Conservation (phyloP, 1,140 invertebrate species). For the Cotesia glomerata region DNA sequence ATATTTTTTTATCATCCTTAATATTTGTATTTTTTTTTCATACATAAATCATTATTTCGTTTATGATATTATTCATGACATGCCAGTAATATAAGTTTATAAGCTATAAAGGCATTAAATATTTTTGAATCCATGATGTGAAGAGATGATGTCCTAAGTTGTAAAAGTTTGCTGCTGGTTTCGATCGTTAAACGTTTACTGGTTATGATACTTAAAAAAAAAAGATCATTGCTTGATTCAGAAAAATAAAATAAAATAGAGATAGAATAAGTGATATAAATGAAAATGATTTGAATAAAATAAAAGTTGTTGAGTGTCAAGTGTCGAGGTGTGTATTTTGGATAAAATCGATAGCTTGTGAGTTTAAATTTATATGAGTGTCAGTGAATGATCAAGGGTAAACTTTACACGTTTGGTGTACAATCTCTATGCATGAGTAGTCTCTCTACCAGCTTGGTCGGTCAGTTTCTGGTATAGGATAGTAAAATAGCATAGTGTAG, state of each 20-base stretch:
- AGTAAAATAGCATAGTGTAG: too few species aligned
- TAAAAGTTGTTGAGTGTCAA: not conserved
- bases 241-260: not conserved
- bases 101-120: too few species aligned
- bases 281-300: not conserved
- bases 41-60: too few species aligned
- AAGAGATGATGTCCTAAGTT: too few species aligned
- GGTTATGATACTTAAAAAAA: not conserved
- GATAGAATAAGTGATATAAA: not conserved
- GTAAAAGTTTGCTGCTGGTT: too few species aligned
- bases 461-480: too few species aligned
- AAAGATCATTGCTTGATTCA: not conserved
- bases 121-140: too few species aligned
- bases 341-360: not conserved
- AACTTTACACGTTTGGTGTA: slow-evolving; percentile 54
- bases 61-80: too few species aligned
- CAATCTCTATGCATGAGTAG: slow-evolving; percentile 62
- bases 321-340: not conserved
- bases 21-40: too few species aligned
- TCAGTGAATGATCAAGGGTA: slow-evolving; percentile 33
- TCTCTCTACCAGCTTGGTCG: slow-evolving; percentile 34
- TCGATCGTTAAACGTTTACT: too few species aligned
- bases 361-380: slow-evolving; percentile 7
- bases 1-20: too few species aligned
- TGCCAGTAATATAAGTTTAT: too few species aligned